Percentiles rank a stretch among this genome's conserved stretches.
Evolutionary conservation across 2,113 vertebrate genomes (phyloP).

Genomic region (Charadrius vociferus): DNA sequence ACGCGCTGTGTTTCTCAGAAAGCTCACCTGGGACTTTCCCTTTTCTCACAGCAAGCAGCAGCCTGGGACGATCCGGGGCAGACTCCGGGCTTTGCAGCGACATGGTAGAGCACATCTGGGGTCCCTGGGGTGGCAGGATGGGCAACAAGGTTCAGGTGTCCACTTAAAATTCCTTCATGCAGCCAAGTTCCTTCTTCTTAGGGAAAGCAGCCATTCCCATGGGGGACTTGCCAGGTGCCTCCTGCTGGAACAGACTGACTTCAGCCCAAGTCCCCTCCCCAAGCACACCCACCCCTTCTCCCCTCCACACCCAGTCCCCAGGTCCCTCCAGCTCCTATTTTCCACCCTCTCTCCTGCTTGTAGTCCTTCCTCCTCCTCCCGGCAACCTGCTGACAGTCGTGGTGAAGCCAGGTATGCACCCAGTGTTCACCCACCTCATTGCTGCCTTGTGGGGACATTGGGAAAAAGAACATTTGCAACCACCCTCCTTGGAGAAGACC

Average conservation of each 20-base stretch:
- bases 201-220: not conserved
- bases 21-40: not conserved
- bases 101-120: fast-evolving
- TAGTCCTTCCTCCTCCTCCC: not conserved
- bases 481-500: not conserved
- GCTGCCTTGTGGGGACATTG: not conserved
- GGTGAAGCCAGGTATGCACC: fast-evolving
- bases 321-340: not conserved
- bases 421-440: not conserved
- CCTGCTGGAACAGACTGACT: not conserved
- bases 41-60: not conserved
- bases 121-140: not conserved
- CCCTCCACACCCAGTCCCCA: not conserved
- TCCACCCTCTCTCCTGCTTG: not conserved
- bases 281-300: not conserved
- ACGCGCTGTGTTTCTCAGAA: not conserved
- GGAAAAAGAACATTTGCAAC: not conserved
- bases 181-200: not conserved
- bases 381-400: fast-evolving
- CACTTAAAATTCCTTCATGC: not conserved
- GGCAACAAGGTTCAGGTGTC: too few species aligned
- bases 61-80: not conserved
- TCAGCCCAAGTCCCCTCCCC: not conserved
- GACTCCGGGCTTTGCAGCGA: not conserved
- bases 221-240: not conserved